A percentile compares a stretch with the other conserved stretches of the same genome.
Evolutionary conservation across 2,888 invertebrate species (phyloP).

Genomic region (Campoplex capitator): DNA sequence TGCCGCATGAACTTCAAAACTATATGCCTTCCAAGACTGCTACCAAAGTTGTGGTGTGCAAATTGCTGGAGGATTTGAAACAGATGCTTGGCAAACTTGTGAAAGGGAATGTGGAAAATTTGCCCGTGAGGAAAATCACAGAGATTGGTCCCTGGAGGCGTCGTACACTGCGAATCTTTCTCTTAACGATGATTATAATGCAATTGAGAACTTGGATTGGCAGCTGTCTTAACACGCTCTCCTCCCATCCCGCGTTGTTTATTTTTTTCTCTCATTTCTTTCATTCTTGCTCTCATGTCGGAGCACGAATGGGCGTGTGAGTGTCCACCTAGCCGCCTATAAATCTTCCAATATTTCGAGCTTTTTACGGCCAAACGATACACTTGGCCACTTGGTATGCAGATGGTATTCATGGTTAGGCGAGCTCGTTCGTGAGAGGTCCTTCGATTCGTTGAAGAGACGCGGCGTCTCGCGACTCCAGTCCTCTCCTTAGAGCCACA

Average conservation of each 20-base stretch:
- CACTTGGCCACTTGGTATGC: constrained; percentile 63
- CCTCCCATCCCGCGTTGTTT: not conserved
- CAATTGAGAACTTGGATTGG: constrained; percentile 31
- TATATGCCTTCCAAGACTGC: constrained; percentile 17
- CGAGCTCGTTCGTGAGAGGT: constrained; percentile 62
- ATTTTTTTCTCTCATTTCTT: not conserved
- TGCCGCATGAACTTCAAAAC: constrained; percentile 43
- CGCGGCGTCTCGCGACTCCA: constrained; percentile 44
- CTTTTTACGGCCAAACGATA: constrained; percentile 65
- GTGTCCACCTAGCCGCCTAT: constrained; percentile 63
- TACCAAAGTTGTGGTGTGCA: constrained; percentile 13
- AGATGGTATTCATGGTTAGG: constrained; percentile 69
- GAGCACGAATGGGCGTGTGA: constrained; percentile 49
- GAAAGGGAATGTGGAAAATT: constrained; percentile 1
- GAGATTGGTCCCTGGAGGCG: not conserved
- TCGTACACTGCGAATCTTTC: not conserved
- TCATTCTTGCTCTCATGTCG: not conserved
- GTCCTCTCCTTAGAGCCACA: constrained; percentile 13
- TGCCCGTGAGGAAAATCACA: not conserved
- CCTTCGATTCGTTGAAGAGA: constrained; percentile 54
- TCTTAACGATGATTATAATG: constrained; percentile 44
- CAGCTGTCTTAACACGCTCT: constrained; percentile 53
- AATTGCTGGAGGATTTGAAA: constrained; percentile 8
- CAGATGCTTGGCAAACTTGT: constrained; percentile 1
- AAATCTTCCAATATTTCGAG: constrained; percentile 68